phyloP scores from a whole-genome alignment of 2,113 vertebrate genomes.

The Pycnonotus jocosus region DNA sequence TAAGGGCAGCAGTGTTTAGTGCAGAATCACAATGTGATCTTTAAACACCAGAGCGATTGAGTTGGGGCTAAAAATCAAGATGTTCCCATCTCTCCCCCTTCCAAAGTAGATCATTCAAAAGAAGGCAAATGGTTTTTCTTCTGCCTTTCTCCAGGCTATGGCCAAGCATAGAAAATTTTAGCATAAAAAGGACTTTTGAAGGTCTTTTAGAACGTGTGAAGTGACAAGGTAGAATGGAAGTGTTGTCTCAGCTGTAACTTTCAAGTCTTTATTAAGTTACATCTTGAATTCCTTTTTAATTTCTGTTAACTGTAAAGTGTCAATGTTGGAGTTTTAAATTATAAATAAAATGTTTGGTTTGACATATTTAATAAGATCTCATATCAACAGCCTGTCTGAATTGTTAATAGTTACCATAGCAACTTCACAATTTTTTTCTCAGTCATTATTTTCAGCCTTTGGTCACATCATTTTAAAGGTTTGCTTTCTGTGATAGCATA shows the following conservation, averaged over 20 bases:
- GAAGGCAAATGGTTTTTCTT: not conserved
- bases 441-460: constrained; percentile 42
- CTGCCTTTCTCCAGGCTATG: not conserved
- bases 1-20: not conserved
- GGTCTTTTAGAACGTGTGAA: not conserved
- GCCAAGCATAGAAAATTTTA: not conserved
- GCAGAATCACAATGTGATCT: not conserved
- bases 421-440: constrained; percentile 39
- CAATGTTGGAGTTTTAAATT: not conserved
- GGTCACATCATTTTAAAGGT: constrained; percentile 38
- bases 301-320: constrained; percentile 10
- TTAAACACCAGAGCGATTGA: not conserved
- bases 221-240: not conserved
- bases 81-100: not conserved
- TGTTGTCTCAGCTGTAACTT: not conserved
- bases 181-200: not conserved
- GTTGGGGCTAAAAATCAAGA: not conserved
- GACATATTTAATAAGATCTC: constrained; percentile 47
- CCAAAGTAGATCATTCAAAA: not conserved
- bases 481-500: constrained; percentile 7
- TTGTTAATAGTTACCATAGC: constrained; percentile 54
- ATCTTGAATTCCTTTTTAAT: constrained; percentile 36
- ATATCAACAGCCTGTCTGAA: constrained; percentile 53
- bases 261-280: not conserved
- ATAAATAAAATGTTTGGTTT: constrained; percentile 55